Conservation (phyloP, 2,888 invertebrate species). For the Hypselothyrea guttata region DNA sequence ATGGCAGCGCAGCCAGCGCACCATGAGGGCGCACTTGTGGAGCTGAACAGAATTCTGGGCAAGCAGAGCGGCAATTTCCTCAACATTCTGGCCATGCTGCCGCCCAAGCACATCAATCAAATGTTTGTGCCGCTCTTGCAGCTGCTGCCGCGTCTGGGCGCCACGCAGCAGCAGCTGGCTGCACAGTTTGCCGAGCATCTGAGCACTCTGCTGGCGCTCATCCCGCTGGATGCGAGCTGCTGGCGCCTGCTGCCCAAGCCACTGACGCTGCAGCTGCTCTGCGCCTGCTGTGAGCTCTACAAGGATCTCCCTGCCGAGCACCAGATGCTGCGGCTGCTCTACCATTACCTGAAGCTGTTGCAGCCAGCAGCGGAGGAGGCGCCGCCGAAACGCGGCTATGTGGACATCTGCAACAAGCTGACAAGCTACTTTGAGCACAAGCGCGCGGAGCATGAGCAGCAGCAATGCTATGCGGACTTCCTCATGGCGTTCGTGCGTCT, state of each 20-base stretch:
- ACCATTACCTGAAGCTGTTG: constrained; percentile 73
- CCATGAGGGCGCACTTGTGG: constrained; percentile 46
- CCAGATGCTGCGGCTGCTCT: constrained; percentile 61
- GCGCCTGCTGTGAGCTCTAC: constrained; percentile 61
- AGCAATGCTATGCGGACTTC: constrained; percentile 74
- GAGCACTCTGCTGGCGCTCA: constrained; percentile 41
- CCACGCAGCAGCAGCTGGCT: constrained; percentile 19
- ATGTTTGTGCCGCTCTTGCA: constrained; percentile 47
- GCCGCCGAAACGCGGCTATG: constrained; percentile 55
- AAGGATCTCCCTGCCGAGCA: constrained; percentile 48
- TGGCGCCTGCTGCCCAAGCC: constrained; percentile 52
- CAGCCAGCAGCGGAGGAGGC: constrained; percentile 20
- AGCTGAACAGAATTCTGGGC: constrained; percentile 51
- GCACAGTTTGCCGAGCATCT: constrained; percentile 55
- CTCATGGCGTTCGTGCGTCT: constrained; percentile 55
- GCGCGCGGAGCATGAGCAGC: constrained; percentile 17
- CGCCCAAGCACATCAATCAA: constrained; percentile 18
- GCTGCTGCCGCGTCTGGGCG: constrained; percentile 23
- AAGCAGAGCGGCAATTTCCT: constrained; percentile 36
- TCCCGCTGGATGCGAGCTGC: constrained; percentile 53
- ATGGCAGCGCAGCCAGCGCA: constrained; percentile 49
- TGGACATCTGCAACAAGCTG: constrained; percentile 63
- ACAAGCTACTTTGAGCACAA: constrained; percentile 56
- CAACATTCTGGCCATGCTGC: constrained; percentile 46
- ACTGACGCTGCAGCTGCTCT: constrained; percentile 56